phyloP scores from a whole-genome alignment of 2,113 vertebrate genomes.

The Myotis lucifugus region DNA sequence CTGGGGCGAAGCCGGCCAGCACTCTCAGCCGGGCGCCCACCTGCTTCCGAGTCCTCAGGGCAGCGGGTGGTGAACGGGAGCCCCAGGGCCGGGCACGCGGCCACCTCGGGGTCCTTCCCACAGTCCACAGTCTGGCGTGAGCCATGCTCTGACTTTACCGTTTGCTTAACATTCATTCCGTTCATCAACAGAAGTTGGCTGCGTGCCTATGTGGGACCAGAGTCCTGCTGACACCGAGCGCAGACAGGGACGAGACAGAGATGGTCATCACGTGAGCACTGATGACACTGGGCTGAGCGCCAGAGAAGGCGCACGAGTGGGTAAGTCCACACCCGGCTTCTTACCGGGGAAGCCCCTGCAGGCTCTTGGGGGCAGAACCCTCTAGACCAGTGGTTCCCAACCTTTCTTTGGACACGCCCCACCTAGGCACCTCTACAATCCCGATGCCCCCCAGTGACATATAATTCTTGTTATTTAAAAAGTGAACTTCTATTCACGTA shows the following conservation, averaged over 20 bases:
- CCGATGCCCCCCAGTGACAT: too few species aligned
- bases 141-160: background rate
- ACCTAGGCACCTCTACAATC: too few species aligned
- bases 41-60: fast-evolving
- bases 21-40: fast-evolving
- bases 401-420: too few species aligned
- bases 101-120: background rate
- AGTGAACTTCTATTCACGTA: too few species aligned
- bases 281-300: fast-evolving
- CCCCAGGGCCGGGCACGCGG: fast-evolving
- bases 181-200: fast-evolving
- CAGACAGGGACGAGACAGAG: fast-evolving
- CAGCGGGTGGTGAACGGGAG: fast-evolving
- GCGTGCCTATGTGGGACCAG: fast-evolving
- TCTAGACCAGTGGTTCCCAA: too few species aligned
- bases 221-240: background rate
- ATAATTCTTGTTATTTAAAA: too few species aligned
- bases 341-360: background rate
- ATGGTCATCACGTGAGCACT: fast-evolving
- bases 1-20: background rate
- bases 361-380: background rate
- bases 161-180: background rate
- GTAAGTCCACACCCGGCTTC: background rate
- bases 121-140: fast-evolving
- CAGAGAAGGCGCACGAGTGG: fast-evolving